Base-by-base conservation (phyloP, 2,797 vertebrate species). In the Cichlasoma orientale region DNA sequence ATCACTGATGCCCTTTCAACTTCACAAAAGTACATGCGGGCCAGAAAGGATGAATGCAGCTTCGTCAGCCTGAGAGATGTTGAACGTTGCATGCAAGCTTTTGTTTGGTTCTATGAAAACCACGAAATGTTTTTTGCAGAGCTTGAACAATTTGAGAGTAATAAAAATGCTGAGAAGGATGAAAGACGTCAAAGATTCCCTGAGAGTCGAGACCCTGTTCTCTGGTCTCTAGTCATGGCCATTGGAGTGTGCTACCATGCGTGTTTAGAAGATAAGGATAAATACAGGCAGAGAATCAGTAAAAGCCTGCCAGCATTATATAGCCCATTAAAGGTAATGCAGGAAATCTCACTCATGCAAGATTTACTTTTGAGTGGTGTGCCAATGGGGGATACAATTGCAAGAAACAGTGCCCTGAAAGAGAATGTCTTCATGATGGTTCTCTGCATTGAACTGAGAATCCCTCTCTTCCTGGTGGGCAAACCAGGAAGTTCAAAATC, bases 391-490 rank as follows among this genome's bases (percentile, higher is more conserved):
- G 93, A 96, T 23, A 98, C 97, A 4, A 98, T 99, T 72, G 98
- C 98, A 74, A 96, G 85, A 91, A 99, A 99, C 90, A 78, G 89
- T 88, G 98, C 98, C 7, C 91, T 99, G 75, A 99, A 98, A 89
- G 98, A 99, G 90, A 99, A 99, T 0, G 95, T 99, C 79, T 99
- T 99, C 90, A 99, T 99, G 98, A 99, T 99, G 98, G 97, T 98
- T 8, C 88, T 99, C 77, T 99, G 98, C 87, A 98, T 98, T 75
- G 98, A 99, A 84, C 92, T 99, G 47, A 96, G 95, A 91, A 98
- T 99, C 79, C 98, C 98, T 8, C 96, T 99, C 1, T 99, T 99
- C 80, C 94, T 99, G 10, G 98, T 99, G 3, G 98, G 98, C 52
- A 99, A 99, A 93, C 98, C 98, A 0, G 98, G 98, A 78, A 99